Conservation (phyloP, 2,113 vertebrate species). For the Tachysurus fulvidraco region DNA sequence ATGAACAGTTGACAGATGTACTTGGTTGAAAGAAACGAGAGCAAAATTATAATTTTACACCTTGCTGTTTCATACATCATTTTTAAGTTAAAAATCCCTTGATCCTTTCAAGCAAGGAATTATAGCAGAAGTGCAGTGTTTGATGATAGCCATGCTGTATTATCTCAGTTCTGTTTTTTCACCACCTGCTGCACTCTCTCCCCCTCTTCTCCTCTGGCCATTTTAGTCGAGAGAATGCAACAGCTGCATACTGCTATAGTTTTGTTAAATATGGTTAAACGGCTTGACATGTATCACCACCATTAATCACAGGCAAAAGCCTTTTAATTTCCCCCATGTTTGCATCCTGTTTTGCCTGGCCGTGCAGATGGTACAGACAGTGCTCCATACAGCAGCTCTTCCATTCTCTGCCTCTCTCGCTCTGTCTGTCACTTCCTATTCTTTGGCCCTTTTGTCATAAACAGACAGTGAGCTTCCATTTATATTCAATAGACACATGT, state of each 20-base stretch:
- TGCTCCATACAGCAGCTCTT: constrained; percentile 58
- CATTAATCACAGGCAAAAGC: constrained; percentile 71
- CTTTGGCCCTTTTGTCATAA: constrained; percentile 71
- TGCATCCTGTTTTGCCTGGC: constrained; percentile 64
- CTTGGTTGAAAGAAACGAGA: background rate
- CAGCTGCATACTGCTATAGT: constrained; percentile 70
- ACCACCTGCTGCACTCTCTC: constrained; percentile 28
- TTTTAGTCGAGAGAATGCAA: constrained; percentile 55
- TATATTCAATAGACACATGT: constrained; percentile 68
- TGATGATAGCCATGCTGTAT: constrained; percentile 32
- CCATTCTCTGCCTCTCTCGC: constrained; percentile 54
- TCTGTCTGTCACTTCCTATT: constrained; percentile 54
- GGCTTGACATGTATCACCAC: constrained; percentile 71
- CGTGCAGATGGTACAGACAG: constrained; percentile 65
- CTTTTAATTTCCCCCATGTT: constrained; percentile 67
- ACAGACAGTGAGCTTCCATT: constrained; percentile 69
- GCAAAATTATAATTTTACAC: constrained; percentile 20
- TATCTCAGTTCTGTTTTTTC: constrained; percentile 20
- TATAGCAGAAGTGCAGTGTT: constrained; percentile 6
- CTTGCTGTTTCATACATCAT: constrained; percentile 4
- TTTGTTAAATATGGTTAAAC: constrained; percentile 70
- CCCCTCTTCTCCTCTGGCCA: constrained; percentile 22
- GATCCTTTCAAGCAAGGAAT: constrained; percentile 7
- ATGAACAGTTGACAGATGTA: background rate
- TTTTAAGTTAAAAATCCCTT: background rate